phyloP scores from a whole-genome alignment of 2,797 vertebrate genomes.

The Menidia menidia region DNA sequence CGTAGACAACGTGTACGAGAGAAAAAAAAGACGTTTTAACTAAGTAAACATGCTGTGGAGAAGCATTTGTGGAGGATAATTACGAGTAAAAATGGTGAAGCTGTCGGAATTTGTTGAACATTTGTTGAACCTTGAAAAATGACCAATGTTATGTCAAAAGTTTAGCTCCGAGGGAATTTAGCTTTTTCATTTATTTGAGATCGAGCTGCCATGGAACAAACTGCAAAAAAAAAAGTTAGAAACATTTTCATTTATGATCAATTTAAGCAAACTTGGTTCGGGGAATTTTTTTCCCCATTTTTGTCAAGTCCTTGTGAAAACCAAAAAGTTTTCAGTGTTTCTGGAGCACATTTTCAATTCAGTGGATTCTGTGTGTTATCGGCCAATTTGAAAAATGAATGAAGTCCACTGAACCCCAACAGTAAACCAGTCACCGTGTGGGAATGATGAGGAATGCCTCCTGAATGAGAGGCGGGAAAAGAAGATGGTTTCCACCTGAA shows the following conservation, averaged over 20 bases:
- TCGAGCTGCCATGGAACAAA: background rate
- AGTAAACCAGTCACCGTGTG: background rate
- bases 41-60: constrained; percentile 4
- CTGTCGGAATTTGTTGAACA: too few relatives aligned
- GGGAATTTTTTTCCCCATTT: background rate
- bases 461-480: background rate
- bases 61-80: constrained; percentile 28
- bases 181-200: background rate
- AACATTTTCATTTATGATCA: too few relatives aligned
- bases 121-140: too few relatives aligned
- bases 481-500: background rate
- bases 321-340: background rate
- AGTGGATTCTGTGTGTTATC: too few relatives aligned
- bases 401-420: background rate
- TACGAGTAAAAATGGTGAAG: background rate
- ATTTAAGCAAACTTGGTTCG: too few relatives aligned
- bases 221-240: too few relatives aligned
- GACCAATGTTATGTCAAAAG: background rate
- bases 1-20: constrained; percentile 23
- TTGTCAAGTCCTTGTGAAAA: background rate
- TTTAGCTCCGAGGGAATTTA: background rate
- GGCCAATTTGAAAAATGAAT: background rate
- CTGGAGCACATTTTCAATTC: background rate
- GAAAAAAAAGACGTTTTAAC: background rate
- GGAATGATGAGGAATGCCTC: background rate